Percentiles rank a stretch among this genome's conserved stretches.
phyloP scores from a whole-genome alignment of 2,888 invertebrate genomes.

The Apantesis nais region DNA sequence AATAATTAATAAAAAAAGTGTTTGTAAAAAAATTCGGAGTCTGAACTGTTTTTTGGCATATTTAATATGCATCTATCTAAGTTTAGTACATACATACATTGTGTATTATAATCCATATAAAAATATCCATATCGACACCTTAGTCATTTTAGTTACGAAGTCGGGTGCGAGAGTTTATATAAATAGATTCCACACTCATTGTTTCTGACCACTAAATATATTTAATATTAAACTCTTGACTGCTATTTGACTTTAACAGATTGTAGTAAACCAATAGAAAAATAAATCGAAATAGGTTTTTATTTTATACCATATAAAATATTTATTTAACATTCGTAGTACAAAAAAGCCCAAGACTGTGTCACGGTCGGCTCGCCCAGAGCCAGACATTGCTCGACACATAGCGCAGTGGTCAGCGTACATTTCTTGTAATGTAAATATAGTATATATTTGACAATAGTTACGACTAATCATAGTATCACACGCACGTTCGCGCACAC shows the following conservation, averaged over 20 bases:
- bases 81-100: slow-evolving; percentile 39
- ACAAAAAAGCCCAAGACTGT: background rate
- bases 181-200: slow-evolving; percentile 43
- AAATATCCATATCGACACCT: slow-evolving; percentile 60
- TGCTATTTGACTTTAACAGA: slow-evolving; percentile 38
- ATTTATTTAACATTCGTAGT: slow-evolving; percentile 22
- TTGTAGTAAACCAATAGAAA: slow-evolving; percentile 70
- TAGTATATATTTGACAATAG: slow-evolving; percentile 49
- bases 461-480: slow-evolving; percentile 53
- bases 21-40: slow-evolving; percentile 26
- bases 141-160: slow-evolving; percentile 44
- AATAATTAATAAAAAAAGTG: background rate
- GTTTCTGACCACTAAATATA: slow-evolving; percentile 50
- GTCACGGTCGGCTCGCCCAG: background rate
- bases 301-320: slow-evolving; percentile 40
- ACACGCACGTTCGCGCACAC: slow-evolving; percentile 62
- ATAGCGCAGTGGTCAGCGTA: slow-evolving; percentile 14
- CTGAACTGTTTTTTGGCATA: slow-evolving; percentile 32
- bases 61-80: slow-evolving; percentile 36
- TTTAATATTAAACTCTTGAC: slow-evolving; percentile 26
- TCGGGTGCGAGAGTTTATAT: slow-evolving; percentile 42
- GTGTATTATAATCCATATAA: slow-evolving; percentile 61
- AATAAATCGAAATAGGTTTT: slow-evolving; percentile 62
- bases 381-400: slow-evolving; percentile 29
- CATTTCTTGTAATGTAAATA: slow-evolving; percentile 60